Evolutionary conservation across 64 coral and sea anemone genomes (phyloP).

Genomic region (Pocillopora verrucosa): DNA sequence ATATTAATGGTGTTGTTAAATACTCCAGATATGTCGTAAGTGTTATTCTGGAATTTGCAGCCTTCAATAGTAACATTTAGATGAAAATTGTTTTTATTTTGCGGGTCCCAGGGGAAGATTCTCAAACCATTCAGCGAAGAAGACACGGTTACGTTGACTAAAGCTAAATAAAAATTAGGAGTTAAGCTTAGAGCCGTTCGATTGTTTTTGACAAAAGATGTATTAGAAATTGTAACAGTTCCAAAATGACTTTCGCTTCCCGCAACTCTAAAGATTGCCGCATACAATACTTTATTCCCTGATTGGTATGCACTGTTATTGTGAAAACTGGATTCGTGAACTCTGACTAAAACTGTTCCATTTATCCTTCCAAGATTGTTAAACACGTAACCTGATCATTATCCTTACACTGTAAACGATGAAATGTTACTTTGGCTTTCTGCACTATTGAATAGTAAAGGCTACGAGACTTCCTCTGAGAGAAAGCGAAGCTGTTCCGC

Average conservation of each 20-base stretch:
- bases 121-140: neutral
- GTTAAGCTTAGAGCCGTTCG: neutral
- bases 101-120: neutral
- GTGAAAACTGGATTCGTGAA: neutral
- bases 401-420: neutral
- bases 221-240: neutral
- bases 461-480: neutral
- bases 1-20: neutral
- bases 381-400: neutral
- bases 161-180: neutral
- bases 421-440: neutral
- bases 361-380: neutral
- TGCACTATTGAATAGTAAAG: neutral
- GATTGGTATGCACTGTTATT: neutral
- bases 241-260: neutral
- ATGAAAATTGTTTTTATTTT: neutral
- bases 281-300: no score
- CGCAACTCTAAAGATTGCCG: neutral
- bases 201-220: neutral
- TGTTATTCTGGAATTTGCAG: constrained; percentile 14
- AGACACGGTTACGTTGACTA: neutral
- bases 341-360: neutral
- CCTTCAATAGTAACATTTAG: neutral
- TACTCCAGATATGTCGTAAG: neutral
- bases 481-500: neutral